Evolutionary conservation across 2,113 vertebrate species (phyloP), one percentile per base, ranked within the genome.

Genomic region (Fulica atra): DNA sequence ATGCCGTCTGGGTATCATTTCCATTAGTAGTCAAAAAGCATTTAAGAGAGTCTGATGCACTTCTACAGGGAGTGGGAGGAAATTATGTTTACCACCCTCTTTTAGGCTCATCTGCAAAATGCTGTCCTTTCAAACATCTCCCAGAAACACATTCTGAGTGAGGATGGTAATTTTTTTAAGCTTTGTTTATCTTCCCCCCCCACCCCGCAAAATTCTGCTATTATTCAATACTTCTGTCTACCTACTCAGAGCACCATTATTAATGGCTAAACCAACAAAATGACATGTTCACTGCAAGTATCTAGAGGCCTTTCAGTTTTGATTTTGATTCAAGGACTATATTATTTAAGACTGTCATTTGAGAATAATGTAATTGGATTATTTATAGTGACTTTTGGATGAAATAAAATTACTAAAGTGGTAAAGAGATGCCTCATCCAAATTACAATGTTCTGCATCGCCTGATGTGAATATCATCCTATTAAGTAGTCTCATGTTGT

Each of bases 31-130:
- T 68, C 46, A 72, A 44, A 73, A 88, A 81, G 31, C 40, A 71
- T 64, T 76, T 90, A 87, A 64, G 48, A 86, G 11, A 59, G 31
- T 42, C 70, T 94, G 61, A 87, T 93, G 80, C 64, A 79, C 44
- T 93, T 94, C 66, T 79, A 74, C 21, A 84, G 83, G 66, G 76
- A 92, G 95, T 87, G 87, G 96, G 91, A 91, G 90, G 91, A 92
- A 92, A 96, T 86, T 1, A 86, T 78, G 73, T 96, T 95, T 94
- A 92, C 59, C 88, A 91, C 70, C 16, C 44, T 87, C 61, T 90
- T 86, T 79, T 82, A 82, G 76, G 46, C 8, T 82, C 35, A 93
- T 84, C 64, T 88, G 61, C 44, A 94, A 90, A 92, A 88, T 89
- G 44, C 31, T 82, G 61, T 65, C 77, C 92, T 94, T 96, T 92